Conservation (phyloP, 92 coral and sea anemone genomes). For the Porites rus region DNA sequence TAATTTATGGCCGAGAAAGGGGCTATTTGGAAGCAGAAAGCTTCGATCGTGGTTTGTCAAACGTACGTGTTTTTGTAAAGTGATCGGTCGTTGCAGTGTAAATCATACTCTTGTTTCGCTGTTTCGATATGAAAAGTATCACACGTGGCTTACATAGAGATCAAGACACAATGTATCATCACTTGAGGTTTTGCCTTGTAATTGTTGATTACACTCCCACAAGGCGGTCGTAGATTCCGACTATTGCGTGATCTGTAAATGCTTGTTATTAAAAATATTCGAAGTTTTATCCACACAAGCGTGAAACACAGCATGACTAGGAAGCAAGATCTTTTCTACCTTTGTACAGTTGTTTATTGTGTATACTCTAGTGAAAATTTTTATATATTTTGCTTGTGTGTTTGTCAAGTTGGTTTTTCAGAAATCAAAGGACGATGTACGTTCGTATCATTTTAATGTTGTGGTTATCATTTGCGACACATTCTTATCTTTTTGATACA, state of each 20-base stretch:
- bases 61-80: not conserved
- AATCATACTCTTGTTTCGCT: not conserved
- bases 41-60: no score
- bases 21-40: not conserved
- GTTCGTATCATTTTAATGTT: not conserved
- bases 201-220: not conserved
- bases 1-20: not conserved
- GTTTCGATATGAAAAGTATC: no score
- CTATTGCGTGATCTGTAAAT: not conserved
- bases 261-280: not conserved
- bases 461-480: not conserved
- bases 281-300: no score
- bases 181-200: slow-evolving; percentile 14
- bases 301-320: not conserved
- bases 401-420: not conserved
- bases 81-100: not conserved
- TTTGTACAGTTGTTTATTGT: not conserved
- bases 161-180: not conserved
- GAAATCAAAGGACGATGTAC: not conserved
- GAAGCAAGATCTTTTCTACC: not conserved
- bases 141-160: not conserved
- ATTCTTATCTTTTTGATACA: not conserved
- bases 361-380: not conserved
- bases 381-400: not conserved
- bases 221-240: not conserved